Evolutionary conservation across 2,888 invertebrate genomes (phyloP).

Genomic region (Exephanes ischioxanthus): DNA sequence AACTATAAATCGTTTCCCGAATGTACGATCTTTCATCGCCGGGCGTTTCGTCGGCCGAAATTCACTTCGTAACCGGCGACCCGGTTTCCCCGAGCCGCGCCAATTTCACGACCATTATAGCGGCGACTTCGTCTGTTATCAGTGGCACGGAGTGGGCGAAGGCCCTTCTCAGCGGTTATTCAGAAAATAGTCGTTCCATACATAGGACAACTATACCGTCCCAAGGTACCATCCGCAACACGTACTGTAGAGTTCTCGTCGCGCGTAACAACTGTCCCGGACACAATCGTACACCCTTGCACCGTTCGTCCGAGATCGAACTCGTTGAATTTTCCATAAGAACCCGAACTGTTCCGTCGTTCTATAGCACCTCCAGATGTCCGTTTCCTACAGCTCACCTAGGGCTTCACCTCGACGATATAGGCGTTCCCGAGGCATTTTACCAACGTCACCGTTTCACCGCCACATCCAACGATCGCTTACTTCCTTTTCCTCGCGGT

Average conservation of each 20-base stretch:
- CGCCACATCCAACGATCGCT: constrained; percentile 26
- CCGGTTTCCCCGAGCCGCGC: constrained; percentile 26
- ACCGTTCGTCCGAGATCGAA: constrained; percentile 78
- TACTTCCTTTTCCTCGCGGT: constrained; percentile 14
- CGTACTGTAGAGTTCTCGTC: constrained; percentile 6
- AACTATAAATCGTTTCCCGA: not conserved
- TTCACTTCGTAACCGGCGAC: constrained; percentile 34
- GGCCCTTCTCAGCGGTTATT: constrained; percentile 20
- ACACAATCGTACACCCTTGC: constrained; percentile 58
- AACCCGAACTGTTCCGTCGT: constrained; percentile 75
- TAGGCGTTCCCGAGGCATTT: constrained; percentile 37
- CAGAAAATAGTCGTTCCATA: constrained; percentile 18
- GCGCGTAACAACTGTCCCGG: constrained; percentile 14
- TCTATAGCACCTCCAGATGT: constrained; percentile 80
- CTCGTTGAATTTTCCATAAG: constrained; percentile 83
- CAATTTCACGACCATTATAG: constrained; percentile 38
- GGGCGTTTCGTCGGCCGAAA: not conserved
- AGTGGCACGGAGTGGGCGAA: constrained; percentile 32
- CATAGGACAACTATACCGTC: constrained; percentile 25
- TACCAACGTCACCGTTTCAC: constrained; percentile 33
- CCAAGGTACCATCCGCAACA: constrained; percentile 13
- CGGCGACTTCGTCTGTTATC: not conserved
- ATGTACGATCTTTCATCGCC: not conserved
- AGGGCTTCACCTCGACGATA: constrained; percentile 41
- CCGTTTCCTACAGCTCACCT: constrained; percentile 78